Base-by-base conservation (phyloP, 1,140 invertebrate genomes). In the Drosophila fuyamai region DNA sequence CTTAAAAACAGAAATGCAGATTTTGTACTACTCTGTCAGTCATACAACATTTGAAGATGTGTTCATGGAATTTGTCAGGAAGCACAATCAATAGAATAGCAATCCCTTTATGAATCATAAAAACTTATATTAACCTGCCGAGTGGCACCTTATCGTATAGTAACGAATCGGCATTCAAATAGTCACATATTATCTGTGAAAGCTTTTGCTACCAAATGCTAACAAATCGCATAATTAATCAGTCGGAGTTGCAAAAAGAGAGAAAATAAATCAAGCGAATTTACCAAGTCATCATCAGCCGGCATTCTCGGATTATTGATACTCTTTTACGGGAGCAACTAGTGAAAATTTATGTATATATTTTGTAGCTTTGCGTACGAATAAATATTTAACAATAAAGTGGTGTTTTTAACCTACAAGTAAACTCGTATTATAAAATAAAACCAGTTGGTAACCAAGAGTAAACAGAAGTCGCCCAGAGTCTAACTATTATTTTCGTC, bases 21-120 rank as follows among this genome's bases (percentile, higher is more conserved):
- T 91, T 5, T 40, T 76, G n/a, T 43, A 81, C 23, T 90, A 81
- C 48, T 54, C 76, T 0, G 72, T 91, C 13, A 66, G 61, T 18
- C 58, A 88, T 1, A 77, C 76, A 53, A 75, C 72, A 0, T 51
- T 91, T 0, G 71, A 82, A 12, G 81, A 91, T 57, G 67, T 91
- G 14, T 84, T 91, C 23, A 1, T 79, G n/a, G 44, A 78, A 0
- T 74, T 89, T n/a, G 35, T n/a, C 1, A 57, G 32, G 9, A 27
- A 13, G 18, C 56, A 43, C 5, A 66, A 35, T 16, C 10, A 44
- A n/a, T 14, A 67, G 23, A 32, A 8, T 1, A 27, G 18, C 14
- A 27, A 29, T 29, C n/a, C 38, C 38, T 18, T 13, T 3, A n/a
- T 72, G 41, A 44, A 48, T 27, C 29, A 40, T 5, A 5, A 9